Percentiles rank a stretch among this genome's conserved stretches.
Conservation (phyloP, 2,113 vertebrate genomes). For the Xenopus borealis region DNA sequence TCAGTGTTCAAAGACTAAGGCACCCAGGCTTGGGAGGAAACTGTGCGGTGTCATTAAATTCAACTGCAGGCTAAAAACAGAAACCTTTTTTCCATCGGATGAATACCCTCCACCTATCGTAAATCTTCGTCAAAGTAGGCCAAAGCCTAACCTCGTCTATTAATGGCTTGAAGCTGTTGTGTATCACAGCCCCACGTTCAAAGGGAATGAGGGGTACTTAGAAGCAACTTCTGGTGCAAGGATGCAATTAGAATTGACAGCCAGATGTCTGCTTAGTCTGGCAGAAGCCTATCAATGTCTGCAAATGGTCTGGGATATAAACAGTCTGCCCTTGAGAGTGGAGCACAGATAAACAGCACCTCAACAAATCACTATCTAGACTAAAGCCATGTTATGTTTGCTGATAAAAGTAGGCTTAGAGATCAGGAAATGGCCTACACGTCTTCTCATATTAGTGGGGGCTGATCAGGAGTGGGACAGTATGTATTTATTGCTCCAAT, state of each 20-base stretch:
- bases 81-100: slow-evolving; percentile 53
- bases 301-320: slow-evolving; percentile 71
- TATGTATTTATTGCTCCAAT: slow-evolving; percentile 47
- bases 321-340: slow-evolving; percentile 54
- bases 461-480: slow-evolving; percentile 37
- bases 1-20: slow-evolving; percentile 63
- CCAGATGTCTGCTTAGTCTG: slow-evolving; percentile 72
- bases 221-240: slow-evolving; percentile 73
- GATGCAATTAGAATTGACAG: slow-evolving; percentile 76
- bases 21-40: slow-evolving; percentile 64
- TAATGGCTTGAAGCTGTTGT: slow-evolving; percentile 65
- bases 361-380: slow-evolving; percentile 59
- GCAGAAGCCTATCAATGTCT: slow-evolving; percentile 61
- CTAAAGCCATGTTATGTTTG: slow-evolving; percentile 20
- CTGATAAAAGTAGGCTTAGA: slow-evolving; percentile 60
- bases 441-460: slow-evolving; percentile 37
- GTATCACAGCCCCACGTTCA: slow-evolving; percentile 61
- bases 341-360: slow-evolving; percentile 61
- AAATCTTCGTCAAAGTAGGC: slow-evolving; percentile 70
- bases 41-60: slow-evolving; percentile 68
- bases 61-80: slow-evolving; percentile 55
- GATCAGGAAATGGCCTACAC: slow-evolving; percentile 46
- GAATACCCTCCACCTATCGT: slow-evolving; percentile 55
- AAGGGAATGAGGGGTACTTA: slow-evolving; percentile 67
- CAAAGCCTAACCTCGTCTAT: slow-evolving; percentile 58